Base-by-base conservation (phyloP, 2,888 invertebrate species). In the Synergus gifuensis region DNA sequence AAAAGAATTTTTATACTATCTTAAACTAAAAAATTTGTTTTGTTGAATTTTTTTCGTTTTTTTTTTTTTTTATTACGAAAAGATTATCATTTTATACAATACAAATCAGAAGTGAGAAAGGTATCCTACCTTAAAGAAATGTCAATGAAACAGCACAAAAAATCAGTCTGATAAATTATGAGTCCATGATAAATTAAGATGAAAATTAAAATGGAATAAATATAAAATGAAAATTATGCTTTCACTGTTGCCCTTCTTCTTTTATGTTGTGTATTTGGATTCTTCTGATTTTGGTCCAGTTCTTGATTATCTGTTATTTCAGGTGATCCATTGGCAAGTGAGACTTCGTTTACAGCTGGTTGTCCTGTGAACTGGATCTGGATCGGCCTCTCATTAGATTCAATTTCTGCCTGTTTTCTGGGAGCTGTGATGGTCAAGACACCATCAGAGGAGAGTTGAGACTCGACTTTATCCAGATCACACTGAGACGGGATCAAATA, bases 401-500 rank as follows among this genome's bases (percentile, higher is more conserved):
- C 69, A 16, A 28, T 36, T 66, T 77, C 0, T 79, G 78, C 89
- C 7, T 88, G 90, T 82, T 94, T 94, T 88, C 95, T 95, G 0
- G 96, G 96, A 0, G 96, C 96, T 1, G 94, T 94, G 64, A 97
- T 95, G 0, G 96, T 96, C 76, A 97, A 92, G 36, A 97, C 95
- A 8, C 97, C 97, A 90, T 97, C 97, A 0, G 96, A 96, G 1
- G 97, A 97, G 54, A 98, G 92, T 0, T 95, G 95, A 81, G 97
- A 97, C 77, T 95, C 94, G 1, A 98, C 94, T 82, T 95, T 94
- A 40, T 95, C 94, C 36, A 96, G 94, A 78, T 97, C 95, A 67
- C 92, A 92, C 76, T 93, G 87, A 36, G 85, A 83, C 1, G 90
- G 89, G 1, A 90, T 80, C 40, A 86, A 76, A 69, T 88, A 89